A percentile compares a stretch with the other conserved stretches of the same genome.
Conservation (phyloP, 1,140 invertebrate species). For the Tetragonula clypearis region DNA sequence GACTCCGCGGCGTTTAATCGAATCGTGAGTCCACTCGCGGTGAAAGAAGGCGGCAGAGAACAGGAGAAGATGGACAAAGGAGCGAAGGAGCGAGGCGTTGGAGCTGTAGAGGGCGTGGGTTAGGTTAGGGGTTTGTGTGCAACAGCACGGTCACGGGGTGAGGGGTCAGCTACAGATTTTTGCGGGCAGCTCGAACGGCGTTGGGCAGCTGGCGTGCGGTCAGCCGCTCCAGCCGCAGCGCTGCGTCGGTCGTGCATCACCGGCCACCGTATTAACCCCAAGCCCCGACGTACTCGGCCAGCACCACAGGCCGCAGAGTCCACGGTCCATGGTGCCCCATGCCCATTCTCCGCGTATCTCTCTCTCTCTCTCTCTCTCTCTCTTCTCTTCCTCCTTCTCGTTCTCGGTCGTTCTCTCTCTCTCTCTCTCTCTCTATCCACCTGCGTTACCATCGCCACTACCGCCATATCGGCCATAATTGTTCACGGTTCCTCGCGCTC, state of each 20-base stretch:
- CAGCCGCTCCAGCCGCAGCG: slow-evolving; percentile 75
- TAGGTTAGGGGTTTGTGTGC: slow-evolving; percentile 37
- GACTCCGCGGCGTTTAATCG: not conserved
- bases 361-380: not conserved
- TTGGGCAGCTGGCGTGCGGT: slow-evolving; percentile 80
- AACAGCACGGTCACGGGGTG: slow-evolving; percentile 62
- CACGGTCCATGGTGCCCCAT: slow-evolving; percentile 60
- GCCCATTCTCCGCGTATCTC: slow-evolving; percentile 10
- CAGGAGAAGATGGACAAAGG: not conserved
- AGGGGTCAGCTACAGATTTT: slow-evolving; percentile 76
- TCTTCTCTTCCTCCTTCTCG: not conserved
- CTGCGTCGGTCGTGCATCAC: slow-evolving; percentile 79
- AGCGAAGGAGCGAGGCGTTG: slow-evolving; percentile 7
- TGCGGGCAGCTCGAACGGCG: slow-evolving; percentile 72
- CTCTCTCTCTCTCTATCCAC: slow-evolving; percentile 7
- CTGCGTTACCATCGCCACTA: slow-evolving; percentile 5
- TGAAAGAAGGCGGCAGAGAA: not conserved
- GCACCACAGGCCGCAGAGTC: slow-evolving; percentile 66
- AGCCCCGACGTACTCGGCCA: slow-evolving; percentile 68
- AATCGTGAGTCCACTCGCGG: not conserved
- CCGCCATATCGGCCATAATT: slow-evolving; percentile 53
- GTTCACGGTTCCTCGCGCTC: slow-evolving; percentile 44
- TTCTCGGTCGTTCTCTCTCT: not conserved
- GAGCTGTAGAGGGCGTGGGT: slow-evolving; percentile 11
- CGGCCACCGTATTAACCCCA: slow-evolving; percentile 79